These are phyloP conservation scores for Lipotes vexillifer DNA, from an alignment of 2,113 vertebrate species.

Conservation along the genomic window DNA sequence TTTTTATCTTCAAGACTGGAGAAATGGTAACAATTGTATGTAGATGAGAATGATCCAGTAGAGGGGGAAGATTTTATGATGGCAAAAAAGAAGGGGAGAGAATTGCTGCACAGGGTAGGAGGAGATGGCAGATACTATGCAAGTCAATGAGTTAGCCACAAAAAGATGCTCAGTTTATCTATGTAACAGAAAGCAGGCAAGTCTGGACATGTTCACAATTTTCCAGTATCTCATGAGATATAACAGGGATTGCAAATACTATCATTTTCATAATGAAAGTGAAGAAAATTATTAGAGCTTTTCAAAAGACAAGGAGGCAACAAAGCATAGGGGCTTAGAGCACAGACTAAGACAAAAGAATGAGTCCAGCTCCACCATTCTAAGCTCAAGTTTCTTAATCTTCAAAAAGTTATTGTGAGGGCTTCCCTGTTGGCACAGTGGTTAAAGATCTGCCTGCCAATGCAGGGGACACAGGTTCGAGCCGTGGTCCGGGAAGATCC, in stretches of 20 bases:
- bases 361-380: background rate
- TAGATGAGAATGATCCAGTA: background rate
- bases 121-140: background rate
- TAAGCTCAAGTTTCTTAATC: background rate
- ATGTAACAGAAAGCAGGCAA: background rate
- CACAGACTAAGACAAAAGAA: background rate
- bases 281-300: slow-evolving; percentile 17
- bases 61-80: background rate
- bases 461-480: too few species aligned
- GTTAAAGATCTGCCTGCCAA: too few species aligned
- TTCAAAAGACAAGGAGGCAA: background rate
- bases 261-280: slow-evolving; percentile 26
- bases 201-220: slow-evolving; percentile 15
- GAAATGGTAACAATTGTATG: background rate
- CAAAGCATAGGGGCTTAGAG: background rate
- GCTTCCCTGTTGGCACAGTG: too few species aligned
- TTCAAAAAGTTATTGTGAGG: background rate
- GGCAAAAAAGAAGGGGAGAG: background rate
- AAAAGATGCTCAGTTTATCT: background rate
- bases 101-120: background rate
- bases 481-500: too few species aligned
- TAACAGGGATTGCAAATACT: background rate
- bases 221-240: background rate
- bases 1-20: background rate
- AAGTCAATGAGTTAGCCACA: background rate